Conservation (phyloP, 2,113 vertebrate species). For the Alethe castanea region DNA sequence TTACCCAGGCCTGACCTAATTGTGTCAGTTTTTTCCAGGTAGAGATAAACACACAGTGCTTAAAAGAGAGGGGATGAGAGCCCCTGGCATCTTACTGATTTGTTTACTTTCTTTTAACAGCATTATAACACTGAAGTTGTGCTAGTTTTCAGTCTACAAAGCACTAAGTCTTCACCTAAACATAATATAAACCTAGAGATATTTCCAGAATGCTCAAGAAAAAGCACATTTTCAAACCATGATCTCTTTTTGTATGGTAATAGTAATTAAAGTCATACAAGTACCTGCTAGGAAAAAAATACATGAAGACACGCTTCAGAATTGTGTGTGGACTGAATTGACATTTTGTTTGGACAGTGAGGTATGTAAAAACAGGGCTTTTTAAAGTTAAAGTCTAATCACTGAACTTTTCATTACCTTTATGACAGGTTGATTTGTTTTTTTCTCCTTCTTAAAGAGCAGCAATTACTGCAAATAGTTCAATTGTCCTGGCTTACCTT, state of each 20-base stretch:
- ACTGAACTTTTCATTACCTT: background rate
- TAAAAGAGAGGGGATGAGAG: background rate
- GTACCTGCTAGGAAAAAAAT: background rate
- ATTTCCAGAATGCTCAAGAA: background rate
- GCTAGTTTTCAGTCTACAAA: background rate
- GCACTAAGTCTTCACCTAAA: background rate
- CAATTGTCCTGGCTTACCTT: constrained; percentile 77
- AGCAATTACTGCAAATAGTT: background rate
- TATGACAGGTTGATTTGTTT: background rate
- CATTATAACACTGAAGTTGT: background rate
- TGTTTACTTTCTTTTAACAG: constrained; percentile 30
- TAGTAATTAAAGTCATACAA: background rate
- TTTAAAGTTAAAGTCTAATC: background rate
- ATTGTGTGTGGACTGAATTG: background rate
- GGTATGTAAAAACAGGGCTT: background rate
- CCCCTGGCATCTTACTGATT: constrained; percentile 3
- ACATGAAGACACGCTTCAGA: background rate
- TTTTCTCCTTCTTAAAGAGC: background rate
- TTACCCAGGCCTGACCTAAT: constrained; percentile 33
- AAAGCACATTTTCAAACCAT: background rate
- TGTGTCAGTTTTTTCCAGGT: background rate
- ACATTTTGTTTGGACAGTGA: background rate
- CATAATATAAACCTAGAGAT: background rate
- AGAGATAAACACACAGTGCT: background rate
- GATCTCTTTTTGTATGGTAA: background rate